Evolutionary conservation across 2,113 vertebrate species (phyloP).

Genomic region (Arenaria interpres): DNA sequence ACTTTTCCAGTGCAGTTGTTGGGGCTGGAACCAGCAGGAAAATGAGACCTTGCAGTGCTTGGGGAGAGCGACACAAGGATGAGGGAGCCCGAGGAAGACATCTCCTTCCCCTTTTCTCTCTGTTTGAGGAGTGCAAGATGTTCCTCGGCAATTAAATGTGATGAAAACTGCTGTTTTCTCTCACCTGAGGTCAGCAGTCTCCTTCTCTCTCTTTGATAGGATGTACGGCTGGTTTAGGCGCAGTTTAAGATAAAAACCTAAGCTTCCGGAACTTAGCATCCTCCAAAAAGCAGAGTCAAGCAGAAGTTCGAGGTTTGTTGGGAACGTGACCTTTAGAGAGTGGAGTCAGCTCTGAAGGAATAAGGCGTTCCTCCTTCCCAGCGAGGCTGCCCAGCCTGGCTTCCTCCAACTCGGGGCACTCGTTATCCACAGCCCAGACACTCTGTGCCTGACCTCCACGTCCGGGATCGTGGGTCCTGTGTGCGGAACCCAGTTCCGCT

Average conservation of each 20-base stretch:
- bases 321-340: not conserved
- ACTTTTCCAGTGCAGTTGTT: fast-evolving
- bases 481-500: not conserved
- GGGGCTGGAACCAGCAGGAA: not conserved
- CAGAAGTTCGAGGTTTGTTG: not conserved
- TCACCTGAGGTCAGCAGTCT: not conserved
- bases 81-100: not conserved
- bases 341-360: not conserved
- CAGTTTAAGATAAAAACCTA: not conserved
- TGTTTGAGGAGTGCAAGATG: not conserved
- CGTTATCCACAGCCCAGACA: not conserved
- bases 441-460: fast-evolving
- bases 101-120: not conserved
- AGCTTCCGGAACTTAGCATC: not conserved
- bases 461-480: fast-evolving
- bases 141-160: not conserved
- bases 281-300: not conserved
- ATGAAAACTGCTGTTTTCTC: not conserved
- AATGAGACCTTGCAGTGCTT: fast-evolving
- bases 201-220: not conserved
- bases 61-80: not conserved
- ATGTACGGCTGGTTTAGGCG: not conserved
- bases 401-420: fast-evolving
- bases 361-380: not conserved
- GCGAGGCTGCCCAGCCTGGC: not conserved